phyloP scores from a whole-genome alignment of 2,113 vertebrate species.

The Pandion haliaetus region DNA sequence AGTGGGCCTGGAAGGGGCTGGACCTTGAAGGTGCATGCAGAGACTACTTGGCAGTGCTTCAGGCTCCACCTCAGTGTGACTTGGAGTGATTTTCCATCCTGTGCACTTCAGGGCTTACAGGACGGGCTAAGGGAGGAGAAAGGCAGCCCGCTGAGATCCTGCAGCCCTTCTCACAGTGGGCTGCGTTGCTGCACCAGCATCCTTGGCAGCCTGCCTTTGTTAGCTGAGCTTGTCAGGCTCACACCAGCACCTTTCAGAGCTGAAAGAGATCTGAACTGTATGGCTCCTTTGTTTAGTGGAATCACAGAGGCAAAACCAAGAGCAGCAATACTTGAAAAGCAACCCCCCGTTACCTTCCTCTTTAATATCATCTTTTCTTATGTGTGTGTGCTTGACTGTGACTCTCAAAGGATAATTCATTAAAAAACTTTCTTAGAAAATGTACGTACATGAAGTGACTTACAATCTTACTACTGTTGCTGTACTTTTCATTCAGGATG shows the following conservation, averaged over 20 bases:
- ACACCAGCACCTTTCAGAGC: not conserved
- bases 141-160: not conserved
- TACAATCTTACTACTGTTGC: not conserved
- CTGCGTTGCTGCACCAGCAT: not conserved
- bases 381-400: not conserved
- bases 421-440: conserved; percentile 14
- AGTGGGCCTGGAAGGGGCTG: not conserved
- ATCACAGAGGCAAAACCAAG: not conserved
- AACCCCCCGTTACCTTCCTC: not conserved
- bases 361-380: not conserved
- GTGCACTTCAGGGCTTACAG: not conserved
- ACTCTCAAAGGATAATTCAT: conserved; percentile 15
- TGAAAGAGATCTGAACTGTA: not conserved
- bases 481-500: not conserved
- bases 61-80: not conserved
- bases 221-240: not conserved
- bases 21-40: not conserved
- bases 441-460: not conserved
- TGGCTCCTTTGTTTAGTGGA: not conserved
- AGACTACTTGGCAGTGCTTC: not conserved
- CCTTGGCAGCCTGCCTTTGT: not conserved
- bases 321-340: not conserved
- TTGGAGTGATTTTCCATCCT: not conserved
- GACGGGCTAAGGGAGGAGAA: not conserved
- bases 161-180: not conserved